A percentile compares a stretch with the other conserved stretches of the same genome.
These are phyloP conservation scores for Tadarida brasiliensis DNA, from an alignment of 2,797 vertebrate genomes.

Conservation along the genomic window DNA sequence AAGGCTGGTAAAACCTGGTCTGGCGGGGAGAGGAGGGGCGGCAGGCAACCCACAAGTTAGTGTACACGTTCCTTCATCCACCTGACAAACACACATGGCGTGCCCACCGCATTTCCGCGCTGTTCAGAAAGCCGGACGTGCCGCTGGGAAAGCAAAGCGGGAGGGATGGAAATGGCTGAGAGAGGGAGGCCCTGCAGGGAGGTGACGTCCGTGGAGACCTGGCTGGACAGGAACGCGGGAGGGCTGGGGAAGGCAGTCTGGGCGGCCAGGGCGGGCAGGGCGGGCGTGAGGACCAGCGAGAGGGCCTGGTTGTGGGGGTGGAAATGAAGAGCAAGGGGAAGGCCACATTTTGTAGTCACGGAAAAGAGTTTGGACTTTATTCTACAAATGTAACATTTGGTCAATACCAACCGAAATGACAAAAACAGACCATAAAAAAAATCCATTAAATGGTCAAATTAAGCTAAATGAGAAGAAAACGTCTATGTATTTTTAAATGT, in stretches of 20 bases:
- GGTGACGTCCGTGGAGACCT: not conserved
- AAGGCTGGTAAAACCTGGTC: not conserved
- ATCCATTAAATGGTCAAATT: not conserved
- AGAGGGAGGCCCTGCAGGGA: not conserved
- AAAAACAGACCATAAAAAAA: not conserved
- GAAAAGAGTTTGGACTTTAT: not conserved
- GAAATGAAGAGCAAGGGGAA: not conserved
- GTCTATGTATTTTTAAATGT: too few species aligned
- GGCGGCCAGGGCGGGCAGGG: too few species aligned
- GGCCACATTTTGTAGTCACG: not conserved
- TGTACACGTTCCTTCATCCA: not conserved
- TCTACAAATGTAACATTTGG: not conserved
- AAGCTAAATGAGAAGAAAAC: not conserved
- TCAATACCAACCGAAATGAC: conserved; percentile 12
- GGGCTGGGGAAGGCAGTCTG: rapidly evolving
- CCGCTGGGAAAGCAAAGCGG: not conserved
- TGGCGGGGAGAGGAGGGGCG: rapidly evolving
- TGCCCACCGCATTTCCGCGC: rapidly evolving
- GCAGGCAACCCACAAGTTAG: not conserved
- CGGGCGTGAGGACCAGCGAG: rapidly evolving
- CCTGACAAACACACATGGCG: not conserved
- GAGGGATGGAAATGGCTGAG: not conserved
- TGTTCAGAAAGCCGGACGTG: not conserved
- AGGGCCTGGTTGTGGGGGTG: not conserved
- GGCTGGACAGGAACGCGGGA: not conserved